Evolutionary conservation across 1,140 invertebrate genomes (phyloP).

Genomic region (Nebria ingens): DNA sequence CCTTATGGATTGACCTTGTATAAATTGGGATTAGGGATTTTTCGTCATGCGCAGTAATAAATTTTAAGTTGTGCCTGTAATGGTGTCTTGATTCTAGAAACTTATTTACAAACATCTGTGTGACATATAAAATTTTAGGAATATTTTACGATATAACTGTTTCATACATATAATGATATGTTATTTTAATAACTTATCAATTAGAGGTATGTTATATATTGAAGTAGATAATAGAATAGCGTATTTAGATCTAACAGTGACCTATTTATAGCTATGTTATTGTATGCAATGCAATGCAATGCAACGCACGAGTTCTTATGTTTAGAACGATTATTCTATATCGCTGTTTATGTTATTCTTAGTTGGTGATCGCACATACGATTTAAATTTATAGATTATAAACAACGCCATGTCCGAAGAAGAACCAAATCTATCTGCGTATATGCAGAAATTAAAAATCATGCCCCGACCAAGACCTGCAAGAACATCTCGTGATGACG

Average conservation of each 20-base stretch:
- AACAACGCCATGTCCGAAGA: background rate
- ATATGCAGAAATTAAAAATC: slow-evolving; percentile 5
- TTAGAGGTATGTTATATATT: background rate
- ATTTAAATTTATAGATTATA: background rate
- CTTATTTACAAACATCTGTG: slow-evolving; percentile 6
- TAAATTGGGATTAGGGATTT: too few species aligned
- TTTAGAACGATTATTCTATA: background rate
- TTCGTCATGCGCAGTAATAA: background rate
- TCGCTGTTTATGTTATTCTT: background rate
- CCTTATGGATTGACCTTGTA: too few species aligned
- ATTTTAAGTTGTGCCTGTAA: background rate
- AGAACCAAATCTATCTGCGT: slow-evolving; percentile 5
- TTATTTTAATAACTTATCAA: background rate
- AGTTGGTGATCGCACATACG: background rate
- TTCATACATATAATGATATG: background rate
- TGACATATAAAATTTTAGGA: background rate
- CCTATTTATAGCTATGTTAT: slow-evolving; percentile 1
- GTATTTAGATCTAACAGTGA: background rate
- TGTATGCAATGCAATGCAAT: background rate
- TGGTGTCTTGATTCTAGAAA: slow-evolving; percentile 4
- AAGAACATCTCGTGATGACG: slow-evolving; percentile 3
- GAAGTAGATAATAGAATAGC: background rate
- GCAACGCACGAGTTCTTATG: background rate
- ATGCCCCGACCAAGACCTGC: slow-evolving; percentile 5
- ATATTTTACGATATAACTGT: background rate